phyloP scores from a whole-genome alignment of 2,797 vertebrate species.

The Aselliscus stoliczkanus region DNA sequence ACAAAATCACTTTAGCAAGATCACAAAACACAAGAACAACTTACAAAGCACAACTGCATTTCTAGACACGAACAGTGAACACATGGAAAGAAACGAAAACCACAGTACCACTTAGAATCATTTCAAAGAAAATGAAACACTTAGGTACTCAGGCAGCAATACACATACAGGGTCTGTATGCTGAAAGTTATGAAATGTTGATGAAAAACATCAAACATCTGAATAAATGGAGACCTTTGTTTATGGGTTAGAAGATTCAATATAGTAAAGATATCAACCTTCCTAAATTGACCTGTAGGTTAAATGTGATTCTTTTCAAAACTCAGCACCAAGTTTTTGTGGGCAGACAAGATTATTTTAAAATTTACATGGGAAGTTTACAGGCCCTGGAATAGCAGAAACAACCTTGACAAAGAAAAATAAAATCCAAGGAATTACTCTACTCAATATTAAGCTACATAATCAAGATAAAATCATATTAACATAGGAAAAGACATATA shows the following conservation, averaged over 20 bases:
- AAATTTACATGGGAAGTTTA: neutral
- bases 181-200: neutral
- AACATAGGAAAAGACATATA: neutral
- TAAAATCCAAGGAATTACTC: neutral
- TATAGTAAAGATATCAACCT: neutral
- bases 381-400: neutral
- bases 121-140: neutral
- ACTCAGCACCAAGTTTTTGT: neutral
- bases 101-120: neutral
- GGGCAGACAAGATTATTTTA: neutral
- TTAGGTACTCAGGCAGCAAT: neutral
- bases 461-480: fast-evolving
- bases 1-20: too few species aligned
- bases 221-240: neutral
- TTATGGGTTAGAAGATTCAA: neutral
- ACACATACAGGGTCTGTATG: neutral
- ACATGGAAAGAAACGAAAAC: neutral
- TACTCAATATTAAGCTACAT: neutral
- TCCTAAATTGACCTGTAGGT: neutral
- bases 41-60: neutral
- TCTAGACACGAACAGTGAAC: too few species aligned
- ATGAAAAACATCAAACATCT: too few species aligned
- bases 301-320: neutral
- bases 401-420: neutral
- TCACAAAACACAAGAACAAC: too few species aligned